Evolutionary conservation across 2,888 invertebrate genomes (phyloP).

Genomic region (Ptycholaimellus sp.): DNA sequence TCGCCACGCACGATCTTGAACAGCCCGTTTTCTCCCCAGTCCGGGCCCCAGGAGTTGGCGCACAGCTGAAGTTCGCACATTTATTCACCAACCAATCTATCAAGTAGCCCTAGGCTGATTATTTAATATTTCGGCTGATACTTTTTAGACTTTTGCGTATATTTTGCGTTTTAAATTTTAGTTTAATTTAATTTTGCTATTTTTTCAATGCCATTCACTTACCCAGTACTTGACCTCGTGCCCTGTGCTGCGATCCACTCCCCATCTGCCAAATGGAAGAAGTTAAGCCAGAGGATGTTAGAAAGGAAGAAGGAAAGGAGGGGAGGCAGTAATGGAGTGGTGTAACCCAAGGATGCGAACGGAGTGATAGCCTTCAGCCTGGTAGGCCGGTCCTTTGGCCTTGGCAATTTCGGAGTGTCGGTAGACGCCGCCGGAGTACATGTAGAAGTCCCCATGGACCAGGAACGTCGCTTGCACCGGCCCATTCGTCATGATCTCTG

Average conservation of each 20-base stretch:
- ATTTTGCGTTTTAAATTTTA: no score
- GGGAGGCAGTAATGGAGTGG: neutral
- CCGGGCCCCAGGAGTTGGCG: slow-evolving; percentile 72
- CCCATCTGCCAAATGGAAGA: slow-evolving; percentile 38
- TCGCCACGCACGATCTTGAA: slow-evolving; percentile 59
- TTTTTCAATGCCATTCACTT: slow-evolving; percentile 5
- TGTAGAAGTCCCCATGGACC: slow-evolving; percentile 73
- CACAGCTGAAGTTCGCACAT: slow-evolving; percentile 42
- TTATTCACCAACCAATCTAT: neutral
- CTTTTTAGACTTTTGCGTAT: no score
- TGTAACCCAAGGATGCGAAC: slow-evolving; percentile 55
- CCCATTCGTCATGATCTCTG: slow-evolving; percentile 63
- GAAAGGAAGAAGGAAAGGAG: neutral
- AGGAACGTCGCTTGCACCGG: slow-evolving; percentile 79
- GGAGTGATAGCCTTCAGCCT: slow-evolving; percentile 45
- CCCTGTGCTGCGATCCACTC: slow-evolving; percentile 41
- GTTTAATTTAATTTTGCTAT: no score
- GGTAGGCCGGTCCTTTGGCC: slow-evolving; percentile 11
- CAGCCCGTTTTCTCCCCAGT: slow-evolving; percentile 74
- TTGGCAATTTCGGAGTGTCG: slow-evolving; percentile 28
- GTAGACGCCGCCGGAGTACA: slow-evolving; percentile 63
- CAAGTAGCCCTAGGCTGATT: neutral
- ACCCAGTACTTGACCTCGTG: slow-evolving; percentile 57
- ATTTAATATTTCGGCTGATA: neutral
- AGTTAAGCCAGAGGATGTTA: neutral